Percentiles rank a stretch among this genome's conserved stretches.
Evolutionary conservation across 2,888 invertebrate species (phyloP).

Genomic region (Drosophila parthenogenetica): DNA sequence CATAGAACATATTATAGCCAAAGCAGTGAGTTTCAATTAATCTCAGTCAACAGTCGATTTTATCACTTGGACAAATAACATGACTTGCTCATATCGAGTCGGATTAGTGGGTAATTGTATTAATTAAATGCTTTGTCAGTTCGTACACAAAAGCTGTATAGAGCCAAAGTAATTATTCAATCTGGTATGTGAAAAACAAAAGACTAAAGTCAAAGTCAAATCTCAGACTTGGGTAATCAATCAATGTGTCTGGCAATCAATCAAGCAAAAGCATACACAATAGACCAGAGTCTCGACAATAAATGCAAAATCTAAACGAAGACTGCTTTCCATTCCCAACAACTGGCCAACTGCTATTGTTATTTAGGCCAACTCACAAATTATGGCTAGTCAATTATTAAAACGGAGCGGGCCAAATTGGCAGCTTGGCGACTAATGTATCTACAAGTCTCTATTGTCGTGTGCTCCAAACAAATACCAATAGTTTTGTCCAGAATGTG

Average conservation of each 20-base stretch:
- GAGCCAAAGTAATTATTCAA: constrained; percentile 43
- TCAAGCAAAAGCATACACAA: constrained; percentile 49
- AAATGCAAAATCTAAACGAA: constrained; percentile 39
- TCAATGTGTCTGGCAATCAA: constrained; percentile 59
- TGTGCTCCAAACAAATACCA: constrained; percentile 29
- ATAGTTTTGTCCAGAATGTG: constrained; percentile 19
- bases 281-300: constrained; percentile 21
- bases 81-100: constrained; percentile 54
- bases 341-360: constrained; percentile 2
- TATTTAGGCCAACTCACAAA: constrained; percentile 44
- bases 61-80: constrained; percentile 67
- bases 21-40: not conserved
- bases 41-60: constrained; percentile 24
- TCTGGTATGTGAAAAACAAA: constrained; percentile 42
- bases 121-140: constrained; percentile 49
- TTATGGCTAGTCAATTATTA: constrained; percentile 66
- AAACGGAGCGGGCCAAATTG: constrained; percentile 42
- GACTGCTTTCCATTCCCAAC: not conserved
- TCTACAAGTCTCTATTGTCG: constrained; percentile 17
- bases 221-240: constrained; percentile 59
- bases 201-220: constrained; percentile 30
- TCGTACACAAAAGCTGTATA: constrained; percentile 46
- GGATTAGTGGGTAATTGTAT: constrained; percentile 33
- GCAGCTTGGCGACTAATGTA: constrained; percentile 32
- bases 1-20: constrained; percentile 1